Conservation (phyloP, 2,888 invertebrate genomes). For the Agonopterix subpropinquella region DNA sequence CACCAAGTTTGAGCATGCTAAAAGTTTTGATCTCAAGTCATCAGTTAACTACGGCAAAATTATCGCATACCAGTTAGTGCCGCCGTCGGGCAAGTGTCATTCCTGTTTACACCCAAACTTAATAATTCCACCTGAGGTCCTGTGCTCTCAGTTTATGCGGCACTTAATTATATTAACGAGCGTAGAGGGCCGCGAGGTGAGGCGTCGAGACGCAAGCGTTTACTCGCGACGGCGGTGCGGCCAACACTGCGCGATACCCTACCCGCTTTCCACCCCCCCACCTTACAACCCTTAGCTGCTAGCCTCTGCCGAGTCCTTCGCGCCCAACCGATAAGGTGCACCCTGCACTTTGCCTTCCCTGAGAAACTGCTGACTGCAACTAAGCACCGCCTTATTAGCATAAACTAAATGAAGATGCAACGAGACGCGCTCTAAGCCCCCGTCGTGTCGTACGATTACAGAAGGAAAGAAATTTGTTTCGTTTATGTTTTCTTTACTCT, state of each 20-base stretch:
- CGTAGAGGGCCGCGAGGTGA: conserved; percentile 25
- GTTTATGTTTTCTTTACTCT: not conserved
- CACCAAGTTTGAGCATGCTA: conserved; percentile 2
- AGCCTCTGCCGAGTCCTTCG: conserved; percentile 31
- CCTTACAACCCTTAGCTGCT: conserved; percentile 33
- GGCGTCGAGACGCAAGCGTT: conserved; percentile 36
- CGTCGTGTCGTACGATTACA: not conserved
- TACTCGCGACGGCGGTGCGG: conserved; percentile 57
- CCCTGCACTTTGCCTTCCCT: conserved; percentile 23
- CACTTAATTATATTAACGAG: conserved; percentile 65
- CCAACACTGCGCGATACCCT: conserved; percentile 54
- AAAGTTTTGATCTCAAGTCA: conserved; percentile 5
- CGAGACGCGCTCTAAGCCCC: conserved; percentile 21
- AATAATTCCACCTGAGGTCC: conserved; percentile 20
- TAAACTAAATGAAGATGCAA: conserved; percentile 64
- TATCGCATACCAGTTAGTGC: conserved; percentile 46
- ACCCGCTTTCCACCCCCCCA: conserved; percentile 36
- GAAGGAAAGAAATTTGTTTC: not conserved
- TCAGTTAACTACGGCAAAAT: conserved; percentile 19
- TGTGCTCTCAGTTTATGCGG: conserved; percentile 53
- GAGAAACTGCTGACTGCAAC: conserved; percentile 53
- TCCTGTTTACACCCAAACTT: conserved; percentile 34
- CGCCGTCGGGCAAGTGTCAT: conserved; percentile 32
- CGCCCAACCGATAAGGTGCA: conserved; percentile 45
- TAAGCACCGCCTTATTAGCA: conserved; percentile 60